A percentile compares a stretch with the other conserved stretches of the same genome.
phyloP scores from a whole-genome alignment of 2,113 vertebrate species.

The human (Homo sapiens) region GRCh38 chr3:156962501-156963000 shows the following conservation, averaged over 20 bases:
- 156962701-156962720: not conserved
- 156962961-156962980: not conserved
- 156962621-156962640: not conserved
- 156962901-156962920: not conserved
- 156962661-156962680: not conserved
- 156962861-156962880: not conserved
- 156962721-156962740: not conserved
- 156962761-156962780: not conserved
- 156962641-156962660: not conserved
- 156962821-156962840: not conserved
- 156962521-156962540: not conserved
- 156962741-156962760: not conserved
- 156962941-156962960: not conserved
- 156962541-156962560: not conserved
- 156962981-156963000: not conserved
- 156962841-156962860: not conserved
- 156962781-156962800: not conserved
- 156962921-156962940: not conserved
- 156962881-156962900: not conserved
- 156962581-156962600: not conserved
- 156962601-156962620: not conserved
- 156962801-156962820: not conserved
- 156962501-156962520: not conserved
- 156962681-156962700: not conserved
- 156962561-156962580: not conserved